Evolutionary conservation across 2,888 invertebrate genomes (phyloP).

Genomic region (Ophion ventricosus): DNA sequence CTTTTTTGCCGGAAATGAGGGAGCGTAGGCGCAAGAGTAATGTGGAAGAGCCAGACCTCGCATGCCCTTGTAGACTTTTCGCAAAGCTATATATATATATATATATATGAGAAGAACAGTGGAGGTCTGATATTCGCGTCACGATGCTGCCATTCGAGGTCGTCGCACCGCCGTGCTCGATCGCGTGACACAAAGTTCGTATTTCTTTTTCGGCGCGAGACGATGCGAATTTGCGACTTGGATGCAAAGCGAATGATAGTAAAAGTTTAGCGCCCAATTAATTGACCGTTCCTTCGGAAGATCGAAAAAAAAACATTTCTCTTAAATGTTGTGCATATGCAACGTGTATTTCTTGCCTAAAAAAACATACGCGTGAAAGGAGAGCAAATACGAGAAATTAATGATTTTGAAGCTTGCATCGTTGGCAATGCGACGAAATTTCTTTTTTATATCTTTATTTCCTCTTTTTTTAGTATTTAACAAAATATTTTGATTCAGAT

Average conservation of each 20-base stretch:
- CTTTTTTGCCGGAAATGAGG: conserved; percentile 68
- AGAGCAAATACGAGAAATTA: too few relatives aligned
- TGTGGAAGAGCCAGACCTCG: conserved; percentile 62
- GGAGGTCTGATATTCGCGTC: conserved; percentile 57
- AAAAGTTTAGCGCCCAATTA: not conserved
- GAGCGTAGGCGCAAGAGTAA: conserved; percentile 72
- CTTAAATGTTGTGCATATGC: too few relatives aligned
- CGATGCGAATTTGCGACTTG: not conserved
- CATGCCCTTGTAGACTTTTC: conserved; percentile 60
- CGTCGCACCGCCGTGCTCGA: conserved; percentile 55
- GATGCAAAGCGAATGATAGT: not conserved
- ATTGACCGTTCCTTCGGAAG: not conserved
- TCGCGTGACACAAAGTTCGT: conserved; percentile 34
- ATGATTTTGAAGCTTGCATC: too few relatives aligned
- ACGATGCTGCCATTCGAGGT: conserved; percentile 57
- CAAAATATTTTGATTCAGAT: too few relatives aligned
- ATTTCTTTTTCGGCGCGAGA: conserved; percentile 19
- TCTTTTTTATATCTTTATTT: too few relatives aligned
- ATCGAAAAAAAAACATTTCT: too few relatives aligned
- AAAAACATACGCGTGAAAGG: too few relatives aligned
- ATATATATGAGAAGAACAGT: conserved; percentile 17
- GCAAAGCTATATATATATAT: conserved; percentile 47
- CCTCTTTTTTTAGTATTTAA: too few relatives aligned
- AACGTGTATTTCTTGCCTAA: too few relatives aligned
- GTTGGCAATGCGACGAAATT: too few relatives aligned